Conservation (phyloP, 1,140 invertebrate genomes). For the Bombyx mandarina region DNA sequence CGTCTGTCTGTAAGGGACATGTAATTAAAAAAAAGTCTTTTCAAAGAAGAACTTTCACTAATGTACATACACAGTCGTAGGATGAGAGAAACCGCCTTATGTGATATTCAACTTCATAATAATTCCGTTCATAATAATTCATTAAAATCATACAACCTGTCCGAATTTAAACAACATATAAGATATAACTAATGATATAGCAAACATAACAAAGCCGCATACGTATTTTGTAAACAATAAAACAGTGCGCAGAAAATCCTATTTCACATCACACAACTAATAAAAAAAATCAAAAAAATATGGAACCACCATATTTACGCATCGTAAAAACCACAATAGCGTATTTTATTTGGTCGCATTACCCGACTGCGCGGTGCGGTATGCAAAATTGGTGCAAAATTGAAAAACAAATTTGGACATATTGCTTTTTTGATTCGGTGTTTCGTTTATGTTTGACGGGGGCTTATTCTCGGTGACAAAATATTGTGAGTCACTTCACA, state of each 20-base stretch:
- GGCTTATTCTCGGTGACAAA: no score
- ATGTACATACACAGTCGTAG: no score
- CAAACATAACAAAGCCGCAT: slow-evolving; percentile 25
- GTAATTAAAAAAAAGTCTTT: no score
- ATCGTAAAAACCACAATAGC: slow-evolving; percentile 61
- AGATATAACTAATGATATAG: no score
- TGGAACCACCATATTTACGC: slow-evolving; percentile 23
- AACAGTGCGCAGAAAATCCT: slow-evolving; percentile 9
- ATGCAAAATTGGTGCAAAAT: slow-evolving; percentile 69
- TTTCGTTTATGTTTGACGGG: no score
- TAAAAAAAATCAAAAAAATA: slow-evolving; percentile 34
- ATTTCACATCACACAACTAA: slow-evolving; percentile 5
- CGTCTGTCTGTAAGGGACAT: no score
- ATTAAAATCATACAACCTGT: no score
- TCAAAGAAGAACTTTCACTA: no score
- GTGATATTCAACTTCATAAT: no score
- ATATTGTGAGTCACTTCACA: not conserved
- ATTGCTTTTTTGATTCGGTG: slow-evolving; percentile 60
- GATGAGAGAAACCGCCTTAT: no score
- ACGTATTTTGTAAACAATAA: slow-evolving; percentile 44
- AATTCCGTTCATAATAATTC: no score
- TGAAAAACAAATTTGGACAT: slow-evolving; percentile 70
- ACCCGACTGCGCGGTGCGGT: slow-evolving; percentile 30
- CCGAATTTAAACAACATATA: no score
- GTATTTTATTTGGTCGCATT: slow-evolving; percentile 44